phyloP scores from a whole-genome alignment of 1,140 invertebrate species.

The Acromyrmex echinatior region DNA sequence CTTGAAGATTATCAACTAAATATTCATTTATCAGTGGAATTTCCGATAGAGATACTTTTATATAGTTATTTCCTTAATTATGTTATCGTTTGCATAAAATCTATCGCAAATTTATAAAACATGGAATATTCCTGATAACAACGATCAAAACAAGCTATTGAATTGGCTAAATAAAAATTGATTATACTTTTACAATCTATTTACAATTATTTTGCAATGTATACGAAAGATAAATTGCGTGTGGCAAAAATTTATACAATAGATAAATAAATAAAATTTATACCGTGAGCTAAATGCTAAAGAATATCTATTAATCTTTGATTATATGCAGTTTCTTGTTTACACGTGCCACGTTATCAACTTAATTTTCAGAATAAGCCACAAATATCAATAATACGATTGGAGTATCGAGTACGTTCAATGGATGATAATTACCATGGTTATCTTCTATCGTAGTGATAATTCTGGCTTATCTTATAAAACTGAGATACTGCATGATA shows the following conservation, averaged over 20 bases:
- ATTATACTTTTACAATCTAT: not conserved
- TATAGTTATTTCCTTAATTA: slow-evolving; percentile 17
- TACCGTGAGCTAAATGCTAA: slow-evolving; percentile 46
- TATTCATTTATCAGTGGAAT: slow-evolving; percentile 26
- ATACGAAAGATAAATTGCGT: not conserved
- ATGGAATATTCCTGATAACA: slow-evolving; percentile 12
- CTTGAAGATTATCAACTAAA: not conserved
- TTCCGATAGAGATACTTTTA: slow-evolving; percentile 18
- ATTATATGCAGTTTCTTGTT: not conserved
- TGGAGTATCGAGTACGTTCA: not conserved
- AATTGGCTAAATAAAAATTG: not conserved
- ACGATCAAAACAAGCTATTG: slow-evolving; percentile 28
- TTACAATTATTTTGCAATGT: not conserved
- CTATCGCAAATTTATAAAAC: not conserved
- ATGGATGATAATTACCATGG: slow-evolving; percentile 3
- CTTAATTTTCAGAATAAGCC: slow-evolving; percentile 4
- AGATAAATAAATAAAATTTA: not conserved
- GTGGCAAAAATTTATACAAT: slow-evolving; percentile 32
- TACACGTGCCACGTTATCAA: not conserved
- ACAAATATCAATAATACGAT: not conserved
- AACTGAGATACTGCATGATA: slow-evolving; percentile 19
- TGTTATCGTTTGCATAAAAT: slow-evolving; percentile 11
- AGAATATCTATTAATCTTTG: slow-evolving; percentile 60
- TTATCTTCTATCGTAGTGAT: slow-evolving; percentile 16
- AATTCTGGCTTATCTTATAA: slow-evolving; percentile 35